These are phyloP conservation scores for Morinoia aosen DNA, from an alignment of 2,888 invertebrate genomes.

Conservation along the genomic window DNA sequence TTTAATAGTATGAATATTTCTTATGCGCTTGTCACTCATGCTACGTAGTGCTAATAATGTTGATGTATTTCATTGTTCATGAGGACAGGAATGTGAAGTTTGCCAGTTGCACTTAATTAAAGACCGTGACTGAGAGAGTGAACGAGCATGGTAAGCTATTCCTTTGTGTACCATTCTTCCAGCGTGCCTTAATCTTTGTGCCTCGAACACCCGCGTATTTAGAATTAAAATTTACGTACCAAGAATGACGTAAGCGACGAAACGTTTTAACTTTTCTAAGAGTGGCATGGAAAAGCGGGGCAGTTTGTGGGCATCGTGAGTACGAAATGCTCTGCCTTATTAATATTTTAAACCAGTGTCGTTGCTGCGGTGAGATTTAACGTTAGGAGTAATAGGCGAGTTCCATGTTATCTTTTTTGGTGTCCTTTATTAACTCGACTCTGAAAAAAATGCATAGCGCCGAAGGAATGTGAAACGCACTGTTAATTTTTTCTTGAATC, in stretches of 20 bases:
- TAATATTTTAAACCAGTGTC: too few species aligned
- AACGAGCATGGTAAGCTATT: slow-evolving; percentile 26
- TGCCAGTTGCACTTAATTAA: not conserved
- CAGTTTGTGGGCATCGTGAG: not conserved
- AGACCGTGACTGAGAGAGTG: not conserved
- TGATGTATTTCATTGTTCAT: slow-evolving; percentile 13
- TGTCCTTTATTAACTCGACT: not conserved
- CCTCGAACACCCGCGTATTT: slow-evolving; percentile 24
- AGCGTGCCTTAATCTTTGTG: slow-evolving; percentile 56
- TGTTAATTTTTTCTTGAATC: not conserved
- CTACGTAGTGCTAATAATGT: not conserved
- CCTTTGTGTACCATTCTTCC: slow-evolving; percentile 46
- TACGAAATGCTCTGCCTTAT: too few species aligned
- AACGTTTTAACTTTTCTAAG: not conserved
- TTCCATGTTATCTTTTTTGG: not conserved
- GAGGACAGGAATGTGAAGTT: not conserved
- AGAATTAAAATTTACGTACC: not conserved
- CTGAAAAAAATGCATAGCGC: not conserved
- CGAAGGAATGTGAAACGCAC: not conserved
- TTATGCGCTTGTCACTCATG: not conserved
- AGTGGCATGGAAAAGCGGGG: not conserved
- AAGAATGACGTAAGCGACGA: not conserved
- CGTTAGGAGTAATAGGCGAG: not conserved
- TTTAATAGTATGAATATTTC: slow-evolving; percentile 35
- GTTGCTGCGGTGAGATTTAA: not conserved